These are phyloP conservation scores for Paralichthys olivaceus DNA, from an alignment of 2,113 vertebrate genomes.

Conservation along the genomic window DNA sequence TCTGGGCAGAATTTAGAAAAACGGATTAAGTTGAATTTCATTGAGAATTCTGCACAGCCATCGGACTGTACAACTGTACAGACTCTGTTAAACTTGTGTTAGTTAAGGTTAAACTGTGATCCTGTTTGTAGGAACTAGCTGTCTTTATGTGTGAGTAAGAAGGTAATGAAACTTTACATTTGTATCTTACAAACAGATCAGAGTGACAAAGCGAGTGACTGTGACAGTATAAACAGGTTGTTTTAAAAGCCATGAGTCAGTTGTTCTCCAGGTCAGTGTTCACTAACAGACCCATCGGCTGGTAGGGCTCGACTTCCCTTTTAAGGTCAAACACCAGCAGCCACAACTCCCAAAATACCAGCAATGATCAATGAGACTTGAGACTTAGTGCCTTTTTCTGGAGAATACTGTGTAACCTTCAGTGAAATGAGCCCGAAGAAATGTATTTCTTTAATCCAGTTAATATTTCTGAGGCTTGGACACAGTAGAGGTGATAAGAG, in stretches of 20 bases:
- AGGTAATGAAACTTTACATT: not conserved
- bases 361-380: slow-evolving; percentile 13
- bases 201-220: not conserved
- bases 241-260: not conserved
- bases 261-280: not conserved
- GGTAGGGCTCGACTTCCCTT: slow-evolving; percentile 23
- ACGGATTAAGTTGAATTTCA: not conserved
- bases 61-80: not conserved
- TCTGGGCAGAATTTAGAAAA: slow-evolving; percentile 6
- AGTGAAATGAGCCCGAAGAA: too few relatives aligned
- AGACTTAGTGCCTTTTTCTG: not conserved
- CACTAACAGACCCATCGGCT: slow-evolving; percentile 9
- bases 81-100: not conserved
- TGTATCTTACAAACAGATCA: not conserved
- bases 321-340: slow-evolving; percentile 25
- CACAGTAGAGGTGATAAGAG: too few relatives aligned
- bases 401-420: too few relatives aligned
- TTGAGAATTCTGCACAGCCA: not conserved
- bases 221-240: not conserved
- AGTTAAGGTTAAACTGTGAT: not conserved
- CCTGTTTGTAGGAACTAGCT: not conserved
- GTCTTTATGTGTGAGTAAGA: not conserved
- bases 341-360: slow-evolving; percentile 30
- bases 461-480: too few relatives aligned
- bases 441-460: too few relatives aligned